Evolutionary conservation across 2,797 vertebrate genomes (phyloP), one percentile per base, ranked within the genome.

Genomic region (Enteromius unitaeniatus): DNA sequence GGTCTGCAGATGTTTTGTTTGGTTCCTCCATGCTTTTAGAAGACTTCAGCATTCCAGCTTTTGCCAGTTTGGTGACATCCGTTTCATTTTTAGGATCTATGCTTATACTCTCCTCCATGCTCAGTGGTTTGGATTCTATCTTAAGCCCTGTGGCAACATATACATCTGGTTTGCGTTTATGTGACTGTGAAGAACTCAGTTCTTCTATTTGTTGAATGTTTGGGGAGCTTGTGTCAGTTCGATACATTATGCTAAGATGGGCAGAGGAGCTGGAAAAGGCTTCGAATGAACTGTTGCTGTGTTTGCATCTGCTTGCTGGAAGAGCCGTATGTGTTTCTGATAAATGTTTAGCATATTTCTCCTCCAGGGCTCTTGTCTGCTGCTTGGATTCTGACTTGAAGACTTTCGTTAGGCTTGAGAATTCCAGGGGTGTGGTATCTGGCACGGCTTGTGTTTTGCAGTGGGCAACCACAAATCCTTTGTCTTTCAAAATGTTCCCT

Each of bases 261-360:
- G 85, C 85, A 89, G 91, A 90, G 84, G 86, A 81, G 68, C 89
- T 89, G n/a, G 85, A 85, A 68, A 47, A 82, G 85, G 84, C 81
- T 84, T 87, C 88, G 62, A 83, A 91, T 78, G 90, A 77, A 85
- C 79, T 42, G 75, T 89, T 86, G 81, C 90, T 91, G 82, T 86
- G 78, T 89, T 84, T 92, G 84, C 88, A 81, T 82, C 81, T 92
- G 93, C 90, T 91, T 84, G 87, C 84, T 86, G 93, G 89, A 79
- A 93, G 86, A 86, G 89, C 53, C 17, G 91, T 42, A 88, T 93
- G 89, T 62, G 90, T 90, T 81, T 92, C 92, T 82, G 89, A 83
- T 65, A 86, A 87, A 84, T 93, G 89, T 90, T 86, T 91, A 42
- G 91, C 88, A 77, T 84, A 81, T 88, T 91, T 91, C 70, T 90